Evolutionary conservation across 2,888 invertebrate genomes (phyloP).

Genomic region (Melanostoma mellinum): DNA sequence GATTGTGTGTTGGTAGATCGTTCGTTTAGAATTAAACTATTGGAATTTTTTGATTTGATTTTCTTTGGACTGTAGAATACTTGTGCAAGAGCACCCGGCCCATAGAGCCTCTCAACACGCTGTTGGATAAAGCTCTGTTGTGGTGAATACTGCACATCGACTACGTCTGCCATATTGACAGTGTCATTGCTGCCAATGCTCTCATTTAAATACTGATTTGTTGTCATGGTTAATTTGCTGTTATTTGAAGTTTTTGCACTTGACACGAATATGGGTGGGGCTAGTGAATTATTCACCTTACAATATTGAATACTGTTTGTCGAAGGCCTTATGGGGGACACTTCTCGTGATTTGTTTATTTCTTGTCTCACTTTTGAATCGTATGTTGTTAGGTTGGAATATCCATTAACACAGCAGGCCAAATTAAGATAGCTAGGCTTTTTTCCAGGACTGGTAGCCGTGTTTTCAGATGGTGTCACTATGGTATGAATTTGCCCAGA

Average conservation of each 20-base stretch:
- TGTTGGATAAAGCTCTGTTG: conserved; percentile 92
- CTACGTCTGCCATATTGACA: conserved; percentile 52
- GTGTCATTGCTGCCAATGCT: conserved; percentile 56
- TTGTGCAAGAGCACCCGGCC: conserved; percentile 92
- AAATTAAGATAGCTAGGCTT: conserved; percentile 94
- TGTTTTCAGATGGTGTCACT: conserved; percentile 75
- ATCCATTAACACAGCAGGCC: conserved; percentile 95
- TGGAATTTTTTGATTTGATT: conserved; percentile 53
- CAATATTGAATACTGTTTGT: conserved; percentile 82
- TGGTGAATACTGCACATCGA: conserved; percentile 78
- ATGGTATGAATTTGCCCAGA: conserved; percentile 80
- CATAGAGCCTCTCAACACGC: conserved; percentile 93
- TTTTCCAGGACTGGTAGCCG: conserved; percentile 82
- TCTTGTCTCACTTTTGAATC: conserved; percentile 91
- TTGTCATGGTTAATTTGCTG: conserved; percentile 46
- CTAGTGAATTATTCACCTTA: conserved; percentile 83
- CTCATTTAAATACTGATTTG: conserved; percentile 74
- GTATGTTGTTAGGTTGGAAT: conserved; percentile 93
- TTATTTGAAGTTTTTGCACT: conserved; percentile 26
- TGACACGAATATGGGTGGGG: conserved; percentile 81
- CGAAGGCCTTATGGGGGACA: conserved; percentile 87
- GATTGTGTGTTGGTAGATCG: conserved; percentile 74
- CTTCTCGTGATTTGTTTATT: conserved; percentile 87
- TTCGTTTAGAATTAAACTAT: conserved; percentile 41
- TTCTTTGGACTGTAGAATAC: conserved; percentile 88